Conservation (phyloP, 2,113 vertebrate genomes). For the Rhizomys pruinosus region DNA sequence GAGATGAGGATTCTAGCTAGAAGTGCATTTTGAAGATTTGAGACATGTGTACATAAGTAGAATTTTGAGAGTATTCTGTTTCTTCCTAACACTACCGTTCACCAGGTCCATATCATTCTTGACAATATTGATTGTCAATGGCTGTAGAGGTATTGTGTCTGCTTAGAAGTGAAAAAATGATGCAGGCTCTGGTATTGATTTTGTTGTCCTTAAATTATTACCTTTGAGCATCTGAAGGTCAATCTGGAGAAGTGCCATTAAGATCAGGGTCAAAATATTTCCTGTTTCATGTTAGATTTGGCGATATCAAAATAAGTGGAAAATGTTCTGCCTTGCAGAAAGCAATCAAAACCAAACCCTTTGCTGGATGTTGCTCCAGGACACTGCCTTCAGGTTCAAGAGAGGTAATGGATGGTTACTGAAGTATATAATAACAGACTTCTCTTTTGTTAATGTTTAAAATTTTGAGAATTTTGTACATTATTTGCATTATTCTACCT, state of each 20-base stretch:
- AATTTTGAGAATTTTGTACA: no score
- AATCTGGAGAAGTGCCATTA: slow-evolving; percentile 3
- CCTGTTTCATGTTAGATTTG: neutral
- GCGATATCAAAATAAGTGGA: slow-evolving; percentile 1
- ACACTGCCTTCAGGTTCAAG: neutral
- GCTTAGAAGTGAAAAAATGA: neutral
- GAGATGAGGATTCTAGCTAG: neutral
- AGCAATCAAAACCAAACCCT: neutral
- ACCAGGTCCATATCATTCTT: neutral
- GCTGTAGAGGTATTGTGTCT: neutral
- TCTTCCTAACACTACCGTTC: neutral
- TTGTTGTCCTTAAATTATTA: slow-evolving; percentile 4
- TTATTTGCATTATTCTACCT: no score
- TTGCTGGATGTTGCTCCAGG: neutral
- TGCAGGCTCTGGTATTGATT: neutral
- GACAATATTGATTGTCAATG: slow-evolving; percentile 2
- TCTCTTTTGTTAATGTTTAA: neutral
- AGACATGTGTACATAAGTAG: neutral
- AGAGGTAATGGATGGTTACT: neutral
- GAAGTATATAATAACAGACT: neutral
- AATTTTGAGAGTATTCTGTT: slow-evolving; percentile 22
- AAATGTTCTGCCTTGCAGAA: slow-evolving; percentile 40
- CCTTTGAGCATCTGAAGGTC: neutral
- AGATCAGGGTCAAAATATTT: neutral
- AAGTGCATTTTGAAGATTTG: neutral